Evolutionary conservation across 2,888 invertebrate species (phyloP), one percentile per base, ranked within the genome.

Genomic region (Seira sanloemensis): DNA sequence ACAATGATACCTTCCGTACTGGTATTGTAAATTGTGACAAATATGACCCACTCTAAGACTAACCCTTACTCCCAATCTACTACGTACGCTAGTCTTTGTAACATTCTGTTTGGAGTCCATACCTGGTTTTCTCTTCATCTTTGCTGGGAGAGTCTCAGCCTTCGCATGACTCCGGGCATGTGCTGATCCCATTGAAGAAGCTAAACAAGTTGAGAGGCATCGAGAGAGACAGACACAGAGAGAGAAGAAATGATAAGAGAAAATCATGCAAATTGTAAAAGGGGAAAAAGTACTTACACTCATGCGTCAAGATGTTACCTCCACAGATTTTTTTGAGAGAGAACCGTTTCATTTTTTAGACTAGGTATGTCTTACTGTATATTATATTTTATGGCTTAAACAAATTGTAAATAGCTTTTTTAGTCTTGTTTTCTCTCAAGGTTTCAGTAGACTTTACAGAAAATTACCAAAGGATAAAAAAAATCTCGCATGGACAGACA

Each of bases 71-170:
- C 79, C 72, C 69, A 77, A 58, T 65, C 83, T 83, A 50, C 50
- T n/a, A n/a, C n/a, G n/a, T n/a, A 50, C n/a, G 50, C 50, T 50
- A 50, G 50, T 50, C 50, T 62, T 72, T 78, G 27, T 83, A 46
- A 54, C 74, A 82, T 74, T 69, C 72, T 82, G 74, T 12, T 50
- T 50, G 80, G 80, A 78, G 84, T 77, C 80, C 86, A 83, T 88
- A 88, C 88, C 88, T 88, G 86, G 87, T 87, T 88, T 86, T 85
- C 86, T 88, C 86, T 87, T 86, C 78, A 85, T 78, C 83, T 88
- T 85, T 75, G 85, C 88, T 73, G 88, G 88, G 67, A 88, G 86
- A 66, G 88, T 88, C 80, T 88, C 86, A 79, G 82, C 86, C 82
- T 81, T 83, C 78, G 82, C 78, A 78, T 78, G 84, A 80, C 84